These are phyloP conservation scores for Gymnothorax javanicus DNA, from an alignment of 2,797 vertebrate species.

Conservation along the genomic window DNA sequence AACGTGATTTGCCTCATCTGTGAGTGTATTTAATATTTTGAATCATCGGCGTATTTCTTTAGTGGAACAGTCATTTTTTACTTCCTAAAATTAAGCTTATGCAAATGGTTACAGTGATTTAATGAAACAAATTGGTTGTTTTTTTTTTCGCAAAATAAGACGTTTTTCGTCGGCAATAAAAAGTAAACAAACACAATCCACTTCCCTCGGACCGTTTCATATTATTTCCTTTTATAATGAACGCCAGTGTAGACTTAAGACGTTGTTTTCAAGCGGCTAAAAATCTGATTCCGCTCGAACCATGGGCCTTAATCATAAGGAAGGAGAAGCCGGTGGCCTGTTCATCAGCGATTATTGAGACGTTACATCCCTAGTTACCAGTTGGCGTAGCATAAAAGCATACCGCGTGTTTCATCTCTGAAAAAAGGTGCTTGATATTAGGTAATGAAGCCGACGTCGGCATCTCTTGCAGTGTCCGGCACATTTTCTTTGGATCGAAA, in stretches of 20 bases:
- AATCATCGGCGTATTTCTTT: background rate
- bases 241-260: constrained; percentile 12
- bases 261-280: background rate
- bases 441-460: constrained; percentile 18
- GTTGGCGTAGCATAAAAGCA: constrained; percentile 13
- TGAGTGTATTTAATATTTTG: no score
- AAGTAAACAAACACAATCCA: constrained; percentile 19
- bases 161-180: background rate
- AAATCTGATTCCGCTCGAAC: constrained; percentile 39
- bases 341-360: constrained; percentile 14
- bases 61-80: background rate
- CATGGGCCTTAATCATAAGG: background rate
- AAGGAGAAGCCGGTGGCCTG: background rate
- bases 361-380: background rate
- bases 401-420: constrained; percentile 39
- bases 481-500: constrained; percentile 44
- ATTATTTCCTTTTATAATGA: constrained; percentile 9
- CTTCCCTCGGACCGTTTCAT: constrained; percentile 13
- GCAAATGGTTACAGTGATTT: constrained; percentile 6
- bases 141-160: background rate
- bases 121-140: background rate
- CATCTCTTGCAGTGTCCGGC: constrained; percentile 36
- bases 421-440: background rate
- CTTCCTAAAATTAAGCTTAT: no score
- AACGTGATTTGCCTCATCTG: no score